phyloP scores from a whole-genome alignment of 2,888 invertebrate species.

The Aphrophora alni region DNA sequence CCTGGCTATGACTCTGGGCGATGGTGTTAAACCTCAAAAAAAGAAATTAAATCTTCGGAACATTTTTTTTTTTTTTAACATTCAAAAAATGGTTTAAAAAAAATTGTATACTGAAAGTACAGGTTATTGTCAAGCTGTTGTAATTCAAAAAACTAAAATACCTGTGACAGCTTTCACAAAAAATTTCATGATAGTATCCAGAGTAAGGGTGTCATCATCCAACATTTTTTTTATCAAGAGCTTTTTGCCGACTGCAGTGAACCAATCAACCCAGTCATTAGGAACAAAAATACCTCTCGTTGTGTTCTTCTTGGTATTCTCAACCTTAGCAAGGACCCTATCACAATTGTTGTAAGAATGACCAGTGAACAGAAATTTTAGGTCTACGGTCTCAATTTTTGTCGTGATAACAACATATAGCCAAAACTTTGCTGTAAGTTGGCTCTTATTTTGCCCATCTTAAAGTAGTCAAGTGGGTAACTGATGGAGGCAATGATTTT shows the following conservation, averaged over 20 bases:
- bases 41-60: no score
- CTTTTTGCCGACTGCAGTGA: slow-evolving; percentile 13
- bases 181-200: no score
- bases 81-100: no score
- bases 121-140: no score
- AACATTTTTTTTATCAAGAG: slow-evolving; percentile 10
- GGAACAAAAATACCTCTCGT: slow-evolving; percentile 18
- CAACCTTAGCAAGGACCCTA: slow-evolving; percentile 38
- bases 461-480: slow-evolving; percentile 41
- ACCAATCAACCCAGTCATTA: slow-evolving; percentile 12
- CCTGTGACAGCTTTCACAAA: no score
- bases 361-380: slow-evolving; percentile 35
- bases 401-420: no score
- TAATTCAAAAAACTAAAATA: no score
- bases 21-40: no score
- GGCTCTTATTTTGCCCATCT: slow-evolving; percentile 42
- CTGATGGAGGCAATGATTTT: slow-evolving; percentile 28
- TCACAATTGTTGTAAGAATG: slow-evolving; percentile 34
- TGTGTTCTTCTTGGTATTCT: slow-evolving; percentile 32
- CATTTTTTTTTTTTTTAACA: no score
- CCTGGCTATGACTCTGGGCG: no score
- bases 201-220: not conserved
- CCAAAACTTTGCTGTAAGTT: no score
- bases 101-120: no score
- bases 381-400: slow-evolving; percentile 31